These are phyloP conservation scores for Neria commutata DNA, from an alignment of 2,888 invertebrate genomes.

Conservation along the genomic window DNA sequence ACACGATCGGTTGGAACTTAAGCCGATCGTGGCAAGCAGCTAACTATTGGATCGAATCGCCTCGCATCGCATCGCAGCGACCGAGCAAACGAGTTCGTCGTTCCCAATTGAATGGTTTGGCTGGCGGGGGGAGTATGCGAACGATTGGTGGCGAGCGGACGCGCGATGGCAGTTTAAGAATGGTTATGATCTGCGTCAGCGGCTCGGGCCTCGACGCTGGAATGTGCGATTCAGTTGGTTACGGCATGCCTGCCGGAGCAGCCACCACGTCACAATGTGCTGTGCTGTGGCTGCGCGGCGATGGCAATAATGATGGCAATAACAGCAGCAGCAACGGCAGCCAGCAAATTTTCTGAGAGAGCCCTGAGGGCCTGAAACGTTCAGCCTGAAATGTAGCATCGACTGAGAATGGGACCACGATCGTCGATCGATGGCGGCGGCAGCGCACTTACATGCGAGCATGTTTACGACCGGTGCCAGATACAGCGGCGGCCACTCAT, in stretches of 20 bases:
- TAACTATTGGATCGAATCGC: too few species aligned
- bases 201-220: neutral
- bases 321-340: slow-evolving; percentile 33
- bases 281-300: slow-evolving; percentile 17
- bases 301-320: slow-evolving; percentile 18
- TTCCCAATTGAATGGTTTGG: slow-evolving; percentile 23
- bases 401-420: slow-evolving; percentile 28
- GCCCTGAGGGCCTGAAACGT: slow-evolving; percentile 55
- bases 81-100: slow-evolving; percentile 25
- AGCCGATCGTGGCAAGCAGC: too few species aligned
- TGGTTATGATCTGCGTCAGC: slow-evolving; percentile 11
- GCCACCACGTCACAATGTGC: neutral
- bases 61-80: slow-evolving; percentile 11
- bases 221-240: slow-evolving; percentile 9
- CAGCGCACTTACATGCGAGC: slow-evolving; percentile 22
- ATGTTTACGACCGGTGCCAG: slow-evolving; percentile 2
- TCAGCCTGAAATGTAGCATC: too few species aligned
- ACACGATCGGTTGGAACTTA: too few species aligned
- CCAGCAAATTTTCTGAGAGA: slow-evolving; percentile 56
- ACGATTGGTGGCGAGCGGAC: too few species aligned
- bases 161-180: slow-evolving; percentile 26
- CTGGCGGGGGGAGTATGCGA: too few species aligned
- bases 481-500: neutral
- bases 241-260: slow-evolving; percentile 26
- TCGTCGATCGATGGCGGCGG: slow-evolving; percentile 29